Evolutionary conservation across 2,888 invertebrate genomes (phyloP), one percentile per base, ranked within the genome.

Genomic region (Trypoxylon attenuatum): DNA sequence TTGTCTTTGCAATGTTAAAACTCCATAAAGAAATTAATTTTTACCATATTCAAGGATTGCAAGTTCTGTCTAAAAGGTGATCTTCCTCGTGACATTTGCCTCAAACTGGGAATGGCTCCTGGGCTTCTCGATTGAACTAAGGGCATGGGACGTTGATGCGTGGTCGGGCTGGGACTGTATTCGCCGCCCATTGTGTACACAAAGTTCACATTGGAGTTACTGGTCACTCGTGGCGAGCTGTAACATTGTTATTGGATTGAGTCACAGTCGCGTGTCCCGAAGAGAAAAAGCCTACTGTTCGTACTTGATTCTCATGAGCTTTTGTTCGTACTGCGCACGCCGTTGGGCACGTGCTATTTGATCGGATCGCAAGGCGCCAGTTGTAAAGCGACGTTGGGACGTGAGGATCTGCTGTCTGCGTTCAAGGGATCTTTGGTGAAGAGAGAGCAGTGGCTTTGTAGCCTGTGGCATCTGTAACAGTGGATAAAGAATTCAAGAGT

Each of bases 291-390:
- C 1, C 5, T 16, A 16, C 23, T 42, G 4, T 52, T 43, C 69
- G 57, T 86, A 87, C 87, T 84, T 85, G 61, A 86, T 78, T 75
- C 86, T 81, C 78, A 85, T 78, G 5, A 87, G 58, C 76, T 87
- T 87, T 45, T 87, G 85, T 51, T 84, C 83, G 27, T 84, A 86
- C 47, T 84, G 85, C 6, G 84, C 79, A 19, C 83, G 80, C 65
- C 85, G 80, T 58, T 87, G 86, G 5, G 84, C 84, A 19, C 84
- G 78, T 13, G 86, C 69, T 47, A 87, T 82, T 64, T 86, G 84
- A 70, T 87, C 87, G 0, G 87, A 86, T 52, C 83, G 79, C 21
- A 87, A 59, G 56, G 83, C 83, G 43, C 82, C 82, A 13, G 79
- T 78, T 21, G 76, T 79, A 45, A 82, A 85, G 19, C 80, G 81